A percentile compares a stretch with the other conserved stretches of the same genome.
These are phyloP conservation scores for Pongo abelii DNA, from an alignment of 2,113 vertebrate genomes.

Conservation along the genomic window DNA sequence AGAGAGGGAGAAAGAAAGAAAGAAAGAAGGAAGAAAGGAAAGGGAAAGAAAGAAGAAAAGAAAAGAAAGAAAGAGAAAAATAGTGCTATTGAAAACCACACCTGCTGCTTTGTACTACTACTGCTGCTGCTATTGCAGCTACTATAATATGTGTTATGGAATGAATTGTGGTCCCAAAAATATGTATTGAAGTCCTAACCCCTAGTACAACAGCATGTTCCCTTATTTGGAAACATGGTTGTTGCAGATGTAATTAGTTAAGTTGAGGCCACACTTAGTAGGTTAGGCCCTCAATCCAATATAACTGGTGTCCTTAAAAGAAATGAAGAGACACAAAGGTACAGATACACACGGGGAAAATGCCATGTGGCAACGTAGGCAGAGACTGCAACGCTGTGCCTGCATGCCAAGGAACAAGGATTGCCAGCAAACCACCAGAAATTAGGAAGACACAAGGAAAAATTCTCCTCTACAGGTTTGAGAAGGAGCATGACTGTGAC, in stretches of 20 bases:
- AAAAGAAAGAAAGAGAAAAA: too few relatives aligned
- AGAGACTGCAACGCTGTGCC: not conserved
- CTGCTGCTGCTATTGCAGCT: not conserved
- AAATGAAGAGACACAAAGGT: not conserved
- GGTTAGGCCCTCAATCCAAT: not conserved
- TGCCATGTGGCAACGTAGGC: not conserved
- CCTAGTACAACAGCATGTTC: not conserved
- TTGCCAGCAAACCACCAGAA: not conserved
- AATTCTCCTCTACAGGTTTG: not conserved
- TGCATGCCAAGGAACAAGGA: not conserved
- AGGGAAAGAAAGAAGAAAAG: too few relatives aligned
- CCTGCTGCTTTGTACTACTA: not conserved
- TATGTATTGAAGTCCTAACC: not conserved
- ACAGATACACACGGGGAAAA: not conserved
- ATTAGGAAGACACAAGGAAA: too few relatives aligned
- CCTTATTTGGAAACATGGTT: not conserved
- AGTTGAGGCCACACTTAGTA: not conserved
- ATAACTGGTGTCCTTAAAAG: not conserved
- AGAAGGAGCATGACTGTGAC: not conserved
- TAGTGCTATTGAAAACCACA: not conserved
- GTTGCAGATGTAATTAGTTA: not conserved
- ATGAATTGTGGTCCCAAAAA: not conserved
- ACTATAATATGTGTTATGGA: not conserved
- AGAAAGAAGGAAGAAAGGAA: too few relatives aligned
- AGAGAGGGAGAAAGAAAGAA: too few relatives aligned